Percentiles rank a stretch among this genome's conserved stretches.
These are phyloP conservation scores for Danio aesculapii DNA, from an alignment of 2,797 vertebrate genomes.

Conservation along the genomic window DNA sequence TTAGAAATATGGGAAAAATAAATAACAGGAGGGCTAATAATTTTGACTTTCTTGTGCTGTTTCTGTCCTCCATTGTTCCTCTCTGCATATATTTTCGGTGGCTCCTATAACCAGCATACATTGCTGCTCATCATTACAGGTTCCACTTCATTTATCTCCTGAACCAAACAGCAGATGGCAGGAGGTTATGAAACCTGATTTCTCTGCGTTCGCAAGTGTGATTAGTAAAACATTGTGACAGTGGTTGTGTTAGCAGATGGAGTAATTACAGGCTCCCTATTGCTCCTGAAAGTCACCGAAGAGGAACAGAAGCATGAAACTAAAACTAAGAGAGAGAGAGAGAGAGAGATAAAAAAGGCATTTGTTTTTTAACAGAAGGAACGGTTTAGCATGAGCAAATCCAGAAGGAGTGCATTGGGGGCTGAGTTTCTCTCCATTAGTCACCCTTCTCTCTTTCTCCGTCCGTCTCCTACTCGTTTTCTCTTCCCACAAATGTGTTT, in stretches of 20 bases:
- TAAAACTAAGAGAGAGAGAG: not conserved
- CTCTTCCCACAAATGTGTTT: not conserved
- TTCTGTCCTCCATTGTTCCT: not conserved
- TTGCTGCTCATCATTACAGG: constrained; percentile 19
- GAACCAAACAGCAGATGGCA: constrained; percentile 20
- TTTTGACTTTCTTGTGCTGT: not conserved
- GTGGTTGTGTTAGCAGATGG: constrained; percentile 73
- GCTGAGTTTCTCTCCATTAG: constrained; percentile 16
- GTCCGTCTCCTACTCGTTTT: constrained; percentile 3
- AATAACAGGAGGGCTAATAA: no score
- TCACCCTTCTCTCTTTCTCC: not conserved
- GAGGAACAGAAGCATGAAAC: constrained; percentile 4
- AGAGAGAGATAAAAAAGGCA: constrained; percentile 1
- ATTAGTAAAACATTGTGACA: constrained; percentile 71
- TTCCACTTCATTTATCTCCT: constrained; percentile 15
- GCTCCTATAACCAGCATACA: constrained; percentile 12
- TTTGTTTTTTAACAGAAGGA: constrained; percentile 16
- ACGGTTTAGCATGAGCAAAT: constrained; percentile 31
- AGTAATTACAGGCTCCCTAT: constrained; percentile 70
- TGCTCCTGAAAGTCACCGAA: constrained; percentile 52
- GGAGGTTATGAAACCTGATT: constrained; percentile 8
- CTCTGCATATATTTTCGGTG: not conserved
- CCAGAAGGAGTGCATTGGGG: not conserved
- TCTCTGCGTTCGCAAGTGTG: not conserved
- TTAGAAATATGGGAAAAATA: no score